Evolutionary conservation across 2,797 vertebrate genomes (phyloP).

Genomic region (Chloroceryle amazona): DNA sequence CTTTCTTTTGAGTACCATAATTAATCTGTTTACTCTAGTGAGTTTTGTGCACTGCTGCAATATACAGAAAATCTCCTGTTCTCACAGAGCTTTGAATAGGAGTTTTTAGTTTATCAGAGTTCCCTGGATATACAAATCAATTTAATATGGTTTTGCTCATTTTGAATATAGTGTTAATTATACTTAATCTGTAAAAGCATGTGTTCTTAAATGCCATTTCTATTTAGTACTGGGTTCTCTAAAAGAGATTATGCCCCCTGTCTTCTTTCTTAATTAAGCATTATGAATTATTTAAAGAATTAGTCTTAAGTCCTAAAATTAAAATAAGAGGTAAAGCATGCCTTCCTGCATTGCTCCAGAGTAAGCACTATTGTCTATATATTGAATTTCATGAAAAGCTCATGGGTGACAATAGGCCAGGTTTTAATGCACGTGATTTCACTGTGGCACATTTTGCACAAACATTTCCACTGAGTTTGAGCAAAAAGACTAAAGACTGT

Average conservation of each 20-base stretch:
- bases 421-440: not conserved
- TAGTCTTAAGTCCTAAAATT: not conserved
- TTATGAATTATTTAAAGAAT: not conserved
- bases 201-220: not conserved
- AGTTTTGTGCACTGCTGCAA: not conserved
- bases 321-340: not conserved
- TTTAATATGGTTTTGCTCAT: not conserved
- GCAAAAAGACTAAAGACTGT: not conserved
- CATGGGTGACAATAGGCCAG: not conserved
- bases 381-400: not conserved
- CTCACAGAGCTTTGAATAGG: not conserved
- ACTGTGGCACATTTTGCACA: accelerated
- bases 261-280: not conserved
- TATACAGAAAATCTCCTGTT: not conserved
- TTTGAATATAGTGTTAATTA: not conserved
- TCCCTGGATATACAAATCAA: not conserved
- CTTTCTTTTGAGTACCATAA: not conserved
- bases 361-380: not conserved
- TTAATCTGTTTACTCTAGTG: not conserved
- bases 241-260: not conserved
- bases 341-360: not conserved
- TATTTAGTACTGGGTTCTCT: not conserved
- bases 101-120: not conserved
- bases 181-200: not conserved
- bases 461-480: not conserved